These are phyloP conservation scores for Tinea pellionella DNA, from an alignment of 2,888 invertebrate species.

Conservation along the genomic window DNA sequence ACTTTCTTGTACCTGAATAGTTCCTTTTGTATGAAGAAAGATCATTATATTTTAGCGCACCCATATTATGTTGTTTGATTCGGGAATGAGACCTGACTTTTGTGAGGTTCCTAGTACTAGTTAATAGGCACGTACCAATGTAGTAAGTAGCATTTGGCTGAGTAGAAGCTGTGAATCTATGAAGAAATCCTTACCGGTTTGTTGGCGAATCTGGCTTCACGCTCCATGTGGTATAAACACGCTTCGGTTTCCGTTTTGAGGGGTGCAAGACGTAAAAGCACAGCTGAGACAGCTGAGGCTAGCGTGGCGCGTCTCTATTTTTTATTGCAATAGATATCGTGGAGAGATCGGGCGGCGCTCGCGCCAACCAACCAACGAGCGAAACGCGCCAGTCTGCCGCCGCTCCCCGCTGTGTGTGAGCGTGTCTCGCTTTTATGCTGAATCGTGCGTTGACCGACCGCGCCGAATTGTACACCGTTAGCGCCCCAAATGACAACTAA, in stretches of 20 bases:
- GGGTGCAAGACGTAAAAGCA: slow-evolving; percentile 10
- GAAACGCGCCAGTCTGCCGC: slow-evolving; percentile 37
- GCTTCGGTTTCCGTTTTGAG: slow-evolving; percentile 35
- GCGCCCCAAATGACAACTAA: slow-evolving; percentile 62
- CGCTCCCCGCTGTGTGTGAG: slow-evolving; percentile 51
- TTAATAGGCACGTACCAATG: not conserved
- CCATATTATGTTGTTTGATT: no score
- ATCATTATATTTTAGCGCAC: no score
- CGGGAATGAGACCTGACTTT: not conserved
- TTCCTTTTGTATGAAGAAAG: no score
- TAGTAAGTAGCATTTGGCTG: not conserved
- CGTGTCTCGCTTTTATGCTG: slow-evolving; percentile 24
- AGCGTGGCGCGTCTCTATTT: slow-evolving; percentile 28
- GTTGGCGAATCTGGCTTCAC: not conserved
- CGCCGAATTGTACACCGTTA: slow-evolving; percentile 52
- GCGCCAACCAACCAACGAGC: slow-evolving; percentile 9
- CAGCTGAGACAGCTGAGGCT: slow-evolving; percentile 7
- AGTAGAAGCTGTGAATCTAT: not conserved
- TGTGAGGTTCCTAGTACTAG: not conserved
- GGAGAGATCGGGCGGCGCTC: slow-evolving; percentile 35
- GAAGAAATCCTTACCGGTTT: not conserved
- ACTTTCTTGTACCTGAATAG: no score
- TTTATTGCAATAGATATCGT: slow-evolving; percentile 40
- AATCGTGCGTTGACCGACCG: slow-evolving; percentile 20
- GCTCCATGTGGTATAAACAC: slow-evolving; percentile 12